Evolutionary conservation across 2,797 vertebrate genomes (phyloP), one percentile per base, ranked within the genome.

Genomic region (Brotula barbata): DNA sequence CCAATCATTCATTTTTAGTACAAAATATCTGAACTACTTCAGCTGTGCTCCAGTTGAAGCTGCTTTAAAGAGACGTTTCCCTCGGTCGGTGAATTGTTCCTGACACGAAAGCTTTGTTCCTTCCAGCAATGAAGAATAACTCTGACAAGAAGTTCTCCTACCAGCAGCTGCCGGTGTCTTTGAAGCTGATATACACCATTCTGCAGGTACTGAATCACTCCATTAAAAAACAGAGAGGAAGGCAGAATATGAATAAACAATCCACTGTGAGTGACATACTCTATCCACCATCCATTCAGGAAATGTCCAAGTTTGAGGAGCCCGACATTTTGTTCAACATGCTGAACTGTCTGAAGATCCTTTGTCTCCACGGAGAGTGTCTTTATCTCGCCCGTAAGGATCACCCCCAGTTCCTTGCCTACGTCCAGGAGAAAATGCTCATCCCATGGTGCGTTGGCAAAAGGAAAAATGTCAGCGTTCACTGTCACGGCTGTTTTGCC

Each of bases 291-390:
- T 20, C 16, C 22, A 17, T 78, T 46, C 69, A 99, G 97, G 97
- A 98, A 91, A 98, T 98, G 94, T 93, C 93, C 50, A 96, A 93
- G 67, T 98, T 98, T 89, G 96, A 99, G 81, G 97, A 99, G 84
- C 96, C 97, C 16, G 96, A 99, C 77, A 99, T 99, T 83, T 93
- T 99, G 71, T 99, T 98, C 87, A 98, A 99, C 81, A 99, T 99
- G 97, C 84, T 99, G 68, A 98, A 94, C 89, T 98, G 97, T 78
- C 86, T 99, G 89, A 97, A 93, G 90, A 97, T 95, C 74, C 88
- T 99, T 58, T 99, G 96, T 85, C 92, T 99, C 71, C 95, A 98
- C 3, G 97, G 97, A 58, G 96, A 98, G 71, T 98, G 96, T 84
- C 88, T 99, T 40, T 98, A 96, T 66, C 91, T 91, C 2, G 95